Conservation (phyloP, 2,888 invertebrate genomes). For the Amblyteles armatorius region DNA sequence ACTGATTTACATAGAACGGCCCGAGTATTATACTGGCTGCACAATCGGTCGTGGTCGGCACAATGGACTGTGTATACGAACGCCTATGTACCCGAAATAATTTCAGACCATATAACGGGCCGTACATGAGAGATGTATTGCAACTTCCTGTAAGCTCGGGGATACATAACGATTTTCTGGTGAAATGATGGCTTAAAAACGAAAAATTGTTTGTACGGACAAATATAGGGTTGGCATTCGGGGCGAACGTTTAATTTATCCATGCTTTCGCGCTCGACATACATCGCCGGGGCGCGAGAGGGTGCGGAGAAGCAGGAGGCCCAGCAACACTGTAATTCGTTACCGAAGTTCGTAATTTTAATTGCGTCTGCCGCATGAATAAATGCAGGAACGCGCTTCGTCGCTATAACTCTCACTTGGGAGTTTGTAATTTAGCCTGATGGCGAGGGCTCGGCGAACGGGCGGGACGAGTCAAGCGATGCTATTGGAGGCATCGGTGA, state of each 20-base stretch:
- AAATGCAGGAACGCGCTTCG: constrained; percentile 63
- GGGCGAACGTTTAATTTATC: constrained; percentile 63
- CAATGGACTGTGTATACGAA: constrained; percentile 31
- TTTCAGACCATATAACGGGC: not conserved
- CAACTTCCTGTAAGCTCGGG: not conserved
- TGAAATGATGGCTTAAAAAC: constrained; percentile 1
- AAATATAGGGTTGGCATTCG: constrained; percentile 36
- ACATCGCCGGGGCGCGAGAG: constrained; percentile 46
- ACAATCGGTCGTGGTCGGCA: constrained; percentile 52
- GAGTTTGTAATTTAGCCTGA: constrained; percentile 65
- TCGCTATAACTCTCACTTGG: constrained; percentile 22
- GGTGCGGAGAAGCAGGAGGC: constrained; percentile 15
- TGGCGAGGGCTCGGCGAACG: constrained; percentile 34
- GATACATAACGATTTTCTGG: not conserved
- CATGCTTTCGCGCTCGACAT: constrained; percentile 47
- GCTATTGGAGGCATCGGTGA: constrained; percentile 35
- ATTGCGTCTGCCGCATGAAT: constrained; percentile 70
- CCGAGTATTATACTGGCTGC: constrained; percentile 61
- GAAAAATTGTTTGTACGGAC: constrained; percentile 16
- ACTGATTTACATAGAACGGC: constrained; percentile 64
- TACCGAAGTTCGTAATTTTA: constrained; percentile 70
- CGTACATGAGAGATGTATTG: not conserved
- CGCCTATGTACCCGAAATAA: not conserved
- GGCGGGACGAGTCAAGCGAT: constrained; percentile 38
- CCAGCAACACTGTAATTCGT: constrained; percentile 64